A percentile compares a stretch with the other conserved stretches of the same genome.
phyloP scores from a whole-genome alignment of 1,140 invertebrate species.

The Agraylea sexmaculata region DNA sequence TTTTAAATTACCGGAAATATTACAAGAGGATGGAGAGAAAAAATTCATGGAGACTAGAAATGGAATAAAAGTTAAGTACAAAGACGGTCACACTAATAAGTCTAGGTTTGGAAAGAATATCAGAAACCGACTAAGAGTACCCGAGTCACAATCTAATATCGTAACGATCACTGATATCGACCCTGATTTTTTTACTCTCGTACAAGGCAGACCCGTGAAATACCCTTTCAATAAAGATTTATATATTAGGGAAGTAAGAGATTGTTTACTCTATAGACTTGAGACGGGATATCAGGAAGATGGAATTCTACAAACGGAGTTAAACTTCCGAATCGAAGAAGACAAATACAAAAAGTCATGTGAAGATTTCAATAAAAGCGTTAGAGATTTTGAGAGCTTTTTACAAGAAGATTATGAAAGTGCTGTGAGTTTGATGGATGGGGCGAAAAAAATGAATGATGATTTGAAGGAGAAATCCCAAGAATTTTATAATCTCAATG shows the following conservation, averaged over 20 bases:
- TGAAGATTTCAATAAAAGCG: conserved; percentile 41
- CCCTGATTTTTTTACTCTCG: conserved; percentile 46
- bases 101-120: conserved; percentile 25
- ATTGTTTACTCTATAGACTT: conserved; percentile 41
- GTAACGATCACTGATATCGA: conserved; percentile 46
- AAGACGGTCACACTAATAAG: conserved; percentile 7
- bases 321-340: conserved; percentile 46
- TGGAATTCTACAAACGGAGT: conserved; percentile 46
- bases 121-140: conserved; percentile 27
- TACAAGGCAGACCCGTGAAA: conserved; percentile 41
- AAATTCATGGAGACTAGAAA: conserved; percentile 3
- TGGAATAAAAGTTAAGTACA: background rate
- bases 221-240: conserved; percentile 39
- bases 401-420: conserved; percentile 46
- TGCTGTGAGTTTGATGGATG: conserved; percentile 42
- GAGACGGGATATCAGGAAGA: conserved; percentile 45
- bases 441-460: conserved; percentile 38
- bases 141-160: conserved; percentile 23
- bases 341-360: conserved; percentile 41
- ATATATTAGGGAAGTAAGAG: conserved; percentile 45
- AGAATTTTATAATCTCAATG: conserved; percentile 37
- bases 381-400: conserved; percentile 50
- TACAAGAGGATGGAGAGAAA: conserved; percentile 2
- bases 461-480: conserved; percentile 38
- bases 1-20: too few species aligned